Evolutionary conservation across 2,797 vertebrate genomes (phyloP).

Genomic region (Melanotaenia maccullochi): DNA sequence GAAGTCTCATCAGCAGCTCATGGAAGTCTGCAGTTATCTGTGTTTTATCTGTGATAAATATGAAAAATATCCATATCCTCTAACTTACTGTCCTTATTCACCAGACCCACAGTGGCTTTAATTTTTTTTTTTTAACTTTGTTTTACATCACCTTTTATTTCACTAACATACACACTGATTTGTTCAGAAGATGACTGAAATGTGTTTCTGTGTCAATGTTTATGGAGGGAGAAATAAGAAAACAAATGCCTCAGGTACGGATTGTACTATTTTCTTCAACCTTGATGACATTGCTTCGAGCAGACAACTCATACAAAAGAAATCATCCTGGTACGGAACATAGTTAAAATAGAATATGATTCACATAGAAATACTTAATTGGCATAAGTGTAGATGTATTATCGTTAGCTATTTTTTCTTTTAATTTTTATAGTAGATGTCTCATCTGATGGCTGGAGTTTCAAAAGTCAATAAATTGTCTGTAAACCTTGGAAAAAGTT

Average conservation of each 20-base stretch:
- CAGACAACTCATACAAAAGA: neutral
- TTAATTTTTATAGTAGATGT: neutral
- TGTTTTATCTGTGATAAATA: neutral
- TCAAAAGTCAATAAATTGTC: neutral
- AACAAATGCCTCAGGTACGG: neutral
- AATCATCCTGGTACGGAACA: neutral
- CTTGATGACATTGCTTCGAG: neutral
- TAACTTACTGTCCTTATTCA: neutral
- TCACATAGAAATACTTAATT: neutral
- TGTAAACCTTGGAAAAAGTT: neutral
- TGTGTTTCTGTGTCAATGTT: neutral
- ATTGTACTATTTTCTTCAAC: neutral
- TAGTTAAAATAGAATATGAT: neutral
- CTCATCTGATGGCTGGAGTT: neutral
- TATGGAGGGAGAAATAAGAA: neutral
- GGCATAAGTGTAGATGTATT: neutral
- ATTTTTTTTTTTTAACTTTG: neutral
- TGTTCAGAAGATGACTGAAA: neutral
- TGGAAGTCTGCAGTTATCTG: neutral
- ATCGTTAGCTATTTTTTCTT: neutral
- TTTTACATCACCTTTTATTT: neutral
- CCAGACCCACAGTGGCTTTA: neutral
- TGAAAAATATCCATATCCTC: neutral
- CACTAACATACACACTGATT: neutral
- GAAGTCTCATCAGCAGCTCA: neutral